These are phyloP conservation scores for Pachliopta kotzebuea DNA, from an alignment of 2,888 invertebrate species.

Conservation along the genomic window DNA sequence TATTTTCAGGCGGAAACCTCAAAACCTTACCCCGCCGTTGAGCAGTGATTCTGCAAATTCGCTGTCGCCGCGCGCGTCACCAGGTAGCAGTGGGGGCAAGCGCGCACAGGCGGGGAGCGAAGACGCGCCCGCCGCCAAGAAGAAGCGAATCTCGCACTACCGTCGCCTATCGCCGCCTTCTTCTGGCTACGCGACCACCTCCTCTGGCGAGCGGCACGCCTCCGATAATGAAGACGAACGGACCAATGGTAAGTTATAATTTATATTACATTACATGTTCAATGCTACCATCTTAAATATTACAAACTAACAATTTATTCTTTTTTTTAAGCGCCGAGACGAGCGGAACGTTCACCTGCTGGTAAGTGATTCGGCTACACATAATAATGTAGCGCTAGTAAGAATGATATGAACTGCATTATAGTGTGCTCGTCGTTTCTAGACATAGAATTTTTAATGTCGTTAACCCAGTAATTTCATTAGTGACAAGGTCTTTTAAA, in stretches of 20 bases:
- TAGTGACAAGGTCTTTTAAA: too few species aligned
- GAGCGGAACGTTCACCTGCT: too few species aligned
- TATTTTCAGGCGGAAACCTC: slow-evolving; percentile 88
- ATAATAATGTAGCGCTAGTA: too few species aligned
- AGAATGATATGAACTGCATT: too few species aligned
- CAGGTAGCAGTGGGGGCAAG: slow-evolving; percentile 73
- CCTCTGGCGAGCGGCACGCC: slow-evolving; percentile 76
- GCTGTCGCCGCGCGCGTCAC: slow-evolving; percentile 87
- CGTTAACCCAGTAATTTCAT: too few species aligned
- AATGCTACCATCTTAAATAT: neutral
- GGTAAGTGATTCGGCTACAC: too few species aligned
- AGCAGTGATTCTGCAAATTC: slow-evolving; percentile 93
- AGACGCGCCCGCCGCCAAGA: slow-evolving; percentile 83
- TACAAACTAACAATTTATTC: too few species aligned
- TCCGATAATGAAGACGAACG: slow-evolving; percentile 77
- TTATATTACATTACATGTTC: neutral
- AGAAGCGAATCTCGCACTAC: slow-evolving; percentile 91
- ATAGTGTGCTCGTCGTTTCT: too few species aligned
- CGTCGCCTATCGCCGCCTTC: slow-evolving; percentile 80
- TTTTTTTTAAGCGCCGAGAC: too few species aligned
- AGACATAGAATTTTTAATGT: too few species aligned
- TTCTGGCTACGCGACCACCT: slow-evolving; percentile 61
- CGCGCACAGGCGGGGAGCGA: slow-evolving; percentile 86
- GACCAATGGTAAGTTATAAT: slow-evolving; percentile 46
- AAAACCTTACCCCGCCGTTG: slow-evolving; percentile 93